These are phyloP conservation scores for Calyptommatus sinebrachiatus DNA, from an alignment of 2,113 vertebrate genomes.

Conservation along the genomic window DNA sequence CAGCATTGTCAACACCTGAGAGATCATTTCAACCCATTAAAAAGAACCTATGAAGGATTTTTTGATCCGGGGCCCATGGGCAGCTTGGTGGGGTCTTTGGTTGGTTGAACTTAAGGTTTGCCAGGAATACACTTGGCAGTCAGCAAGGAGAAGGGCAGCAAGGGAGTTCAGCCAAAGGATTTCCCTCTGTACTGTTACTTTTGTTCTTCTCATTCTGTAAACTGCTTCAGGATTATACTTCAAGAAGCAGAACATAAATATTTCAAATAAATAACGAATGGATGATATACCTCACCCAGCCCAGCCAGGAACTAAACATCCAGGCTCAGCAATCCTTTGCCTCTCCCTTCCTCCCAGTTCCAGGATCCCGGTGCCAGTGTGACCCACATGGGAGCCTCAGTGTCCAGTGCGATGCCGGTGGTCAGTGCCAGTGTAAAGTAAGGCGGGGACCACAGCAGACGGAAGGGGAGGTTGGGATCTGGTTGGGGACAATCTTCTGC, in stretches of 20 bases:
- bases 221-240: too few relatives aligned
- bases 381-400: slow-evolving; percentile 76
- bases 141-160: too few relatives aligned
- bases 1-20: neutral
- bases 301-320: neutral
- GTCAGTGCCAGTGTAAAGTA: slow-evolving; percentile 91
- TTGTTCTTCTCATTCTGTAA: too few relatives aligned
- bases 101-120: too few relatives aligned
- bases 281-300: too few relatives aligned
- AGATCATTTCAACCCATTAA: neutral
- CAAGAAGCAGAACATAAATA: neutral
- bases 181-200: too few relatives aligned
- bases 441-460: slow-evolving; percentile 11
- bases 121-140: too few relatives aligned
- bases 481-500: too few relatives aligned
- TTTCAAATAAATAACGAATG: too few relatives aligned
- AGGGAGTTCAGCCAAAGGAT: neutral
- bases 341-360: slow-evolving; percentile 13
- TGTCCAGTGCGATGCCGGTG: slow-evolving; percentile 67
- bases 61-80: neutral
- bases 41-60: neutral
- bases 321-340: neutral
- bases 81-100: neutral
- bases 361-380: slow-evolving; percentile 74
- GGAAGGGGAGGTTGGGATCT: neutral